phyloP scores from a whole-genome alignment of 2,888 invertebrate species.

The Lomographa bimaculata region DNA sequence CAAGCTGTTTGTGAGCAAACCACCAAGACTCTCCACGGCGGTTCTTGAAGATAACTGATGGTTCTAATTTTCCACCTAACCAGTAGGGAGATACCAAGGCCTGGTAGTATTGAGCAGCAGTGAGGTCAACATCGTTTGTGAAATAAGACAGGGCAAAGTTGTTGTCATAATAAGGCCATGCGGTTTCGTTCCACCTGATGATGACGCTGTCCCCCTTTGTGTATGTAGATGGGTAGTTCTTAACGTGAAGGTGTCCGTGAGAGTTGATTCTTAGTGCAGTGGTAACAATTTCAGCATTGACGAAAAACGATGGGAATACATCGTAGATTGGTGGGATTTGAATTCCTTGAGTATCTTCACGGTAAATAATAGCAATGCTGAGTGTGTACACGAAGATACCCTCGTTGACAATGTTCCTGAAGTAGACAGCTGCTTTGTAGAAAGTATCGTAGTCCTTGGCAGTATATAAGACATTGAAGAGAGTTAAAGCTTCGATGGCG shows the following conservation, averaged over 20 bases:
- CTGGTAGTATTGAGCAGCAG: slow-evolving; percentile 85
- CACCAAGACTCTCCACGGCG: slow-evolving; percentile 31
- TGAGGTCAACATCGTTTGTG: slow-evolving; percentile 88
- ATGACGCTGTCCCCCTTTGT: slow-evolving; percentile 72
- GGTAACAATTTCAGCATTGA: slow-evolving; percentile 86
- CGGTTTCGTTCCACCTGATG: slow-evolving; percentile 85
- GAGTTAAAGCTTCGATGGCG: slow-evolving; percentile 84
- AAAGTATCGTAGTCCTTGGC: slow-evolving; percentile 89
- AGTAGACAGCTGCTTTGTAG: slow-evolving; percentile 86
- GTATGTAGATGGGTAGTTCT: slow-evolving; percentile 55
- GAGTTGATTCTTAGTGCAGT: slow-evolving; percentile 85
- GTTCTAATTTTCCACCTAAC: slow-evolving; percentile 80
- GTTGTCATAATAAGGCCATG: slow-evolving; percentile 78
- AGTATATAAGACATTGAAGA: slow-evolving; percentile 87
- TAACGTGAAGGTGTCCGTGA: slow-evolving; percentile 53
- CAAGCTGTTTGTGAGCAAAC: slow-evolving; percentile 84
- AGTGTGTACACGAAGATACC: slow-evolving; percentile 87
- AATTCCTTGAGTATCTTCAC: slow-evolving; percentile 85
- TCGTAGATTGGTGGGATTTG: slow-evolving; percentile 89
- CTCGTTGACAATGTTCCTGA: slow-evolving; percentile 87
- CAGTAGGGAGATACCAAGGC: slow-evolving; percentile 86
- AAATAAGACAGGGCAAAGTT: slow-evolving; percentile 87
- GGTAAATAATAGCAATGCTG: slow-evolving; percentile 85
- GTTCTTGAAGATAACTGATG: slow-evolving; percentile 56
- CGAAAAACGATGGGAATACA: slow-evolving; percentile 88